Base-by-base conservation (phyloP, 2,888 invertebrate genomes). In the Plagiodera versicolora region DNA sequence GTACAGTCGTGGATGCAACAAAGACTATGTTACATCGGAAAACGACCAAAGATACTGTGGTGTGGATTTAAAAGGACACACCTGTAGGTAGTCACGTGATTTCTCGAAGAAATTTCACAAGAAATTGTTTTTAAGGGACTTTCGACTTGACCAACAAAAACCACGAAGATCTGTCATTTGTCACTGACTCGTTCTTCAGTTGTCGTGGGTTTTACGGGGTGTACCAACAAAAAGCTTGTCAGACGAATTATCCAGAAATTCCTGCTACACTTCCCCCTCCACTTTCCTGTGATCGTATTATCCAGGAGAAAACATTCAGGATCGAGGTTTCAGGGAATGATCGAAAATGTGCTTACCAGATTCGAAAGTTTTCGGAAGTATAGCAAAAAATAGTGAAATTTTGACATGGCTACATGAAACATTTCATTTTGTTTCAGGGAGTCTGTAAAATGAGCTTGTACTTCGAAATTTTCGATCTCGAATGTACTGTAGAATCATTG, bases 181-280 rank as follows among this genome's bases (percentile, higher is more conserved):
- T 77, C 24, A 77, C 80, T 0, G 80, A 81, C 64, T 63, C 67
- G 28, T 72, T 69, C 45, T 75, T 74, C 35, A 78, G 79, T 64
- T 79, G 79, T 47, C 75, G 79, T 64, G 83, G 83, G 44, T 83
- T 83, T 69, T 77, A 72, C 44, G 79, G 77, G 18, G 72, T 74
- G 32, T 83, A 80, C 64, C 76, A 79, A 60, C 82, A 82, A 68
- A 73, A 79, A 67, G 74, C 75, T 1, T 81, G 80, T 65, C 69
- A 67, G 53, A 57, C 63, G 6, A 24, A 28, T 20, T 48, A 28
- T 39, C 19, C 35, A 8, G 32, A 19, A 35, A 50, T 32, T 17
- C 49, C 59, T 1, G 16, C 60, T 0, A 35, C 59, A 10, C 44
- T 17, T 30, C 8, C 32, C 17, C 16, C 49, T 39, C 24, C 53